These are phyloP conservation scores for Oreochromis grahami DNA, from an alignment of 2,797 vertebrate species.

Conservation along the genomic window DNA sequence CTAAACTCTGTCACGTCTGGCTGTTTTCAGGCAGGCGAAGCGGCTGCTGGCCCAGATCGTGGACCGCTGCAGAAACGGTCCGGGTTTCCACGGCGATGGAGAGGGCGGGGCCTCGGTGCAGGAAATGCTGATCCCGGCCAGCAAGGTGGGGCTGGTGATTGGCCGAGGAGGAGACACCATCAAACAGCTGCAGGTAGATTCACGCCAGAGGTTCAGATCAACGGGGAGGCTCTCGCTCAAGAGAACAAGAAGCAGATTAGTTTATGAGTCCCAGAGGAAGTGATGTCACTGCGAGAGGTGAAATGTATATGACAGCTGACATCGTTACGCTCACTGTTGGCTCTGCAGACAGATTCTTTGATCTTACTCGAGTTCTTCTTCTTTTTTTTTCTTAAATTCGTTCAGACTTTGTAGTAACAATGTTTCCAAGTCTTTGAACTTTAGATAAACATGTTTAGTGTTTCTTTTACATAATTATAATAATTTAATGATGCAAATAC, in stretches of 20 bases:
- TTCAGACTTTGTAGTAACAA: neutral
- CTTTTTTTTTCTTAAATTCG: neutral
- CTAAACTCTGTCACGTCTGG: neutral
- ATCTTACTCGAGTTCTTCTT: neutral
- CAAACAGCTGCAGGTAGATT: conserved; percentile 91
- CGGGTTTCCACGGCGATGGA: conserved; percentile 88
- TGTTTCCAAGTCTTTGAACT: neutral
- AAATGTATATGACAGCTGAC: neutral
- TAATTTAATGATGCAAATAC: neutral
- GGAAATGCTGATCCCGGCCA: conserved; percentile 94
- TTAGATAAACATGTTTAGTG: neutral
- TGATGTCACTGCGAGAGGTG: neutral
- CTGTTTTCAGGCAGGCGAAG: conserved; percentile 87
- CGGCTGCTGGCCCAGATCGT: conserved; percentile 94
- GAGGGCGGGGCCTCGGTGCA: conserved; percentile 88
- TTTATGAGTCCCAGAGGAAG: neutral
- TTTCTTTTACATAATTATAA: neutral
- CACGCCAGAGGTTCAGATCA: neutral
- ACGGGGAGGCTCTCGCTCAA: neutral
- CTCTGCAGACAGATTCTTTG: neutral
- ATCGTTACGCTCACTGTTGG: neutral
- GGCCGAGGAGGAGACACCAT: conserved; percentile 98
- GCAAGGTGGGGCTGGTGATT: conserved; percentile 97
- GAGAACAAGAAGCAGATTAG: no score
- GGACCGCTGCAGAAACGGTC: conserved; percentile 94